Base-by-base conservation (phyloP, 2,113 vertebrate genomes). In the Melanostigma gelatinosum region DNA sequence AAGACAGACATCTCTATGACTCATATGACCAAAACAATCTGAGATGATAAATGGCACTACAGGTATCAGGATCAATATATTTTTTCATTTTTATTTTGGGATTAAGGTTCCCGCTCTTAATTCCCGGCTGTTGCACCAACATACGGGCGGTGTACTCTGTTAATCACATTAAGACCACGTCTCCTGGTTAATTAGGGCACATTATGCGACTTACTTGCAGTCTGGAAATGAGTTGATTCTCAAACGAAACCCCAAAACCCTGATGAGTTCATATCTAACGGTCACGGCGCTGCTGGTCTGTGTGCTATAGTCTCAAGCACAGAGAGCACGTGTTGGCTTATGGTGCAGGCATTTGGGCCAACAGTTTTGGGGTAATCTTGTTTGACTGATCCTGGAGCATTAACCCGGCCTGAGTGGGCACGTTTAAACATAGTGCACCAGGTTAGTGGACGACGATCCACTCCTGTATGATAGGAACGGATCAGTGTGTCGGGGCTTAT, bases 381-480 rank as follows among this genome's bases (percentile, higher is more conserved):
- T 84, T 81, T 81, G 74, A 78, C 65, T 84, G 81, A 87, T 82
- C 82, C 79, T 72, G 64, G n/a, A 54, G 63, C 18, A 75, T 80
- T 74, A 81, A 67, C 42, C 58, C 5, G 8, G 20, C 10, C 40
- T 52, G 10, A 55, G 55, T 24, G 29, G 27, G 24, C 38, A 34
- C 50, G 48, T 55, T 42, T 61, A 60, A 34, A 60, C 29, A 46
- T 32, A 16, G 57, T 34, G 29, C 27, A 60, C 57, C 57, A 34
- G 57, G 42, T 50, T n/a, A 62, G 27, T 48, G 40, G 18, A 58
- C 15, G 15, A 20, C 18, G 18, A 50, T 50, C 16, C 32, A 32
- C 4, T 32, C 32, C 32, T 32, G 32, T 32, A 50, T 18, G 48
- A 46, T 18, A 10, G 18, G 18, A 20, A 20, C 20, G 48, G 13